Conservation (phyloP, 2,888 invertebrate species). For the Leptopilina myrica region DNA sequence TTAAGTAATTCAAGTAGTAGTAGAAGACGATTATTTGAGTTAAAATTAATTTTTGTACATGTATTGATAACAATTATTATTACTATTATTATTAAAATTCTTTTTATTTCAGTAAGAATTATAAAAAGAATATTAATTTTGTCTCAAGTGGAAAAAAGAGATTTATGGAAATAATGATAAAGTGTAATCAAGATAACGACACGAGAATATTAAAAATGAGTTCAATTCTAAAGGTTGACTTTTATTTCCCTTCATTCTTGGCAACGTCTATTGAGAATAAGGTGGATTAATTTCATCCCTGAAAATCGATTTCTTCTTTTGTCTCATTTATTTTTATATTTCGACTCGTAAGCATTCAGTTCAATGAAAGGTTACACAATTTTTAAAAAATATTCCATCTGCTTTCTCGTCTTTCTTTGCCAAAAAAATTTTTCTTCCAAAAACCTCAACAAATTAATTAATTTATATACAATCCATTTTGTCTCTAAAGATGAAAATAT, state of each 20-base stretch:
- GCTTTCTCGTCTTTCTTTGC: neutral
- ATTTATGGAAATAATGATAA: neutral
- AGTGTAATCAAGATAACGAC: neutral
- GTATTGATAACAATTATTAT: too few relatives aligned
- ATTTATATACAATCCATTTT: too few relatives aligned
- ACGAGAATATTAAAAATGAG: conserved; percentile 3
- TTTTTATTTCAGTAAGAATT: too few relatives aligned
- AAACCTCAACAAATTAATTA: too few relatives aligned
- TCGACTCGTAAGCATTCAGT: neutral
- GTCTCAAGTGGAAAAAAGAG: neutral
- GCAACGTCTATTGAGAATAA: neutral
- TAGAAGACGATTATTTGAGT: too few relatives aligned
- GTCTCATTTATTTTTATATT: conserved; percentile 21
- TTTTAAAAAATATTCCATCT: neutral
- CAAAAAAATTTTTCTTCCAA: neutral
- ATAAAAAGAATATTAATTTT: too few relatives aligned
- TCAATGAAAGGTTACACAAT: conserved; percentile 12
- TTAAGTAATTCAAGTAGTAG: too few relatives aligned
- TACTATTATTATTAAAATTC: too few relatives aligned
- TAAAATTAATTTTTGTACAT: too few relatives aligned
- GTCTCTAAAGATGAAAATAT: too few relatives aligned
- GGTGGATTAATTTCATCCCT: conserved; percentile 18
- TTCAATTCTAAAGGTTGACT: conserved; percentile 17
- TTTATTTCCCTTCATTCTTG: neutral
- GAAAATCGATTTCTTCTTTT: conserved; percentile 26